Evolutionary conservation across 2,797 vertebrate species (phyloP).

Genomic region (Falco cherrug): DNA sequence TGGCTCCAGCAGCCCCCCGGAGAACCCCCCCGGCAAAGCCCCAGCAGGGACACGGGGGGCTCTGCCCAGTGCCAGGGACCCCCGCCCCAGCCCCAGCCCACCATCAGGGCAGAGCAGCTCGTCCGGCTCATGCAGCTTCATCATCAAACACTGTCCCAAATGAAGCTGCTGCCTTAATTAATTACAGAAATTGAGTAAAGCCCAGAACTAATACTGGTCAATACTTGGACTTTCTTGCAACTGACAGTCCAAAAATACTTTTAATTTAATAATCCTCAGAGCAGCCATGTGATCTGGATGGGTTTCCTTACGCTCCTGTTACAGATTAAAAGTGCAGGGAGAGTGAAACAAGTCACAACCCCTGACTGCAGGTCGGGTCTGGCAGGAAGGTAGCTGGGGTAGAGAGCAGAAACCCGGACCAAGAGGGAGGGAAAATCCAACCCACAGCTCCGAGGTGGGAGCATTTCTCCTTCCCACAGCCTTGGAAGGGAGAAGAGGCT

Average conservation of each 20-base stretch:
- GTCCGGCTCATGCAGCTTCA: background rate
- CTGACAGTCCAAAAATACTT: background rate
- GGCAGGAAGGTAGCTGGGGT: background rate
- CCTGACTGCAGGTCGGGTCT: background rate
- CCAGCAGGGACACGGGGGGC: fast-evolving
- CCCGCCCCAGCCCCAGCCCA: background rate
- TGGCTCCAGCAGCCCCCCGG: fast-evolving
- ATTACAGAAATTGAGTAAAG: background rate
- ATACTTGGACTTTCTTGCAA: background rate
- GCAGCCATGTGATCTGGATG: background rate
- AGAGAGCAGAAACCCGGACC: background rate
- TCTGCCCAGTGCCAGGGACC: background rate
- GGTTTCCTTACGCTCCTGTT: background rate
- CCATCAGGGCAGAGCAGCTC: background rate
- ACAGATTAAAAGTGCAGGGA: background rate
- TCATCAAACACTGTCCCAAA: background rate
- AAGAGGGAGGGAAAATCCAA: background rate
- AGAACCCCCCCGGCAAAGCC: background rate
- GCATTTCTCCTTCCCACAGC: background rate
- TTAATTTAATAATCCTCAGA: background rate
- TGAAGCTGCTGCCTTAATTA: background rate
- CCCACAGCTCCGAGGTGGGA: background rate
- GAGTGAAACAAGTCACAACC: background rate
- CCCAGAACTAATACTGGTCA: background rate
- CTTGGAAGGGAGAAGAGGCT: background rate